Evolutionary conservation across 2,888 invertebrate genomes (phyloP), one percentile per base, ranked within the genome.

Genomic region (Spicauda simplicius): DNA sequence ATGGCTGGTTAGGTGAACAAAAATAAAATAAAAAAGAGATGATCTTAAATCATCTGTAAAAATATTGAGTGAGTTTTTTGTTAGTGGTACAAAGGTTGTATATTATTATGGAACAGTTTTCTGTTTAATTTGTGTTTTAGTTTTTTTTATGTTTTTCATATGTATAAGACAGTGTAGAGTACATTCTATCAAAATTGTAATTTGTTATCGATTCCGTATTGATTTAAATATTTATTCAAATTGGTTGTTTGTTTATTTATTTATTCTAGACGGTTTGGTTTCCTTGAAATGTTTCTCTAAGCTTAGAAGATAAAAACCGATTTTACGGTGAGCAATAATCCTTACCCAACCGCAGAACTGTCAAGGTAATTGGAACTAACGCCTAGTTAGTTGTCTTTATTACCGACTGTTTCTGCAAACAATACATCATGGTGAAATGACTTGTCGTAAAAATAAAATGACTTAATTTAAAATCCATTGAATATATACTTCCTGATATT

Each of bases 331-430:
- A 64, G 57, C 62, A 54, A 52, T 25, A 58, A 20, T 25, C 45
- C 57, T 68, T 63, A 54, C 54, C 59, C 50, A 60, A 66, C 55
- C 58, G 53, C 64, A 58, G 18, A 41, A 25, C 33, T 57, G 64
- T 64, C 45, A 30, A 70, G 80, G 79, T 80, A 81, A 81, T 77
- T 74, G 69, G 73, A 78, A 79, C 81, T 82, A 83, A 81, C 80
- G 67, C 69, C 68, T 70, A 69, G 78, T 81, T 82, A 80, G 80
- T 81, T 77, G 73, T 72, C 71, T 76, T 76, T 74, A 80, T 80
- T 81, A 77, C 80, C 76, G 41, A 58, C 64, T 41, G 52, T 25
- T 53, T 41, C 45, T 64, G 58, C 58, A 53, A 53, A 53, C 64
- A 57, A 33, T 33, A 33, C 33, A 33, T 33, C n/a, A 41, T 7